Percentiles rank a stretch among this genome's conserved stretches.
Conservation (phyloP, 2,113 vertebrate species). For the Perccottus glenii region DNA sequence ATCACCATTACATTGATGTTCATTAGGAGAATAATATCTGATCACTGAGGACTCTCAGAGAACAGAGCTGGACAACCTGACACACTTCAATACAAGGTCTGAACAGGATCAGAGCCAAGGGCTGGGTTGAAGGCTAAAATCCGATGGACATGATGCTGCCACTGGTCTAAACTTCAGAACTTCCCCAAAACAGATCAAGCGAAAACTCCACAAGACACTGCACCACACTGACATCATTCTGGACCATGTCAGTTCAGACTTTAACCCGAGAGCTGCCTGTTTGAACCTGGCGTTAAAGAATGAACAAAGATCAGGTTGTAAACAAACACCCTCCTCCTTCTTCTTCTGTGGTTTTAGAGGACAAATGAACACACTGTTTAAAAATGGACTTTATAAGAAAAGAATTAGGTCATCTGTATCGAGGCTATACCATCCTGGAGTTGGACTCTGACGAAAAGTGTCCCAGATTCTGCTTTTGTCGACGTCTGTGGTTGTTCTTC, state of each 20-base stretch:
- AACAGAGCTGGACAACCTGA: too few relatives aligned
- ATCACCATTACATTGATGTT: too few relatives aligned
- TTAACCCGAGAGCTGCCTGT: background rate
- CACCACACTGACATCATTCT: constrained; percentile 64
- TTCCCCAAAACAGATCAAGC: too few relatives aligned
- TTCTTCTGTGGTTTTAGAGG: constrained; percentile 75
- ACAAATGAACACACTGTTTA: constrained; percentile 39
- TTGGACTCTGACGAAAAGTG: constrained; percentile 96
- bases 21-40: too few relatives aligned
- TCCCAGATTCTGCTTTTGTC: constrained; percentile 95
- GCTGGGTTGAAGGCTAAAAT: too few relatives aligned
- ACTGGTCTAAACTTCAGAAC: constrained; percentile 55
- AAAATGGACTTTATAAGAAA: constrained; percentile 85
- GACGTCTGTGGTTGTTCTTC: constrained; percentile 92
- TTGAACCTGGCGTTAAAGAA: background rate
- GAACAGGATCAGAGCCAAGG: too few relatives aligned
- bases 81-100: too few relatives aligned
- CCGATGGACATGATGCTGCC: too few relatives aligned
- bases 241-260: too few relatives aligned
- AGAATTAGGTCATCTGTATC: constrained; percentile 61
- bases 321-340: constrained; percentile 93
- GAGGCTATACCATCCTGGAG: constrained; percentile 92
- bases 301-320: constrained; percentile 81
- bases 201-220: constrained; percentile 52
- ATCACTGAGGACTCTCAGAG: too few relatives aligned